Percentiles rank a stretch among this genome's conserved stretches.
Conservation (phyloP, 2,888 invertebrate genomes). For the Lepidocyrtoides sp. region DNA sequence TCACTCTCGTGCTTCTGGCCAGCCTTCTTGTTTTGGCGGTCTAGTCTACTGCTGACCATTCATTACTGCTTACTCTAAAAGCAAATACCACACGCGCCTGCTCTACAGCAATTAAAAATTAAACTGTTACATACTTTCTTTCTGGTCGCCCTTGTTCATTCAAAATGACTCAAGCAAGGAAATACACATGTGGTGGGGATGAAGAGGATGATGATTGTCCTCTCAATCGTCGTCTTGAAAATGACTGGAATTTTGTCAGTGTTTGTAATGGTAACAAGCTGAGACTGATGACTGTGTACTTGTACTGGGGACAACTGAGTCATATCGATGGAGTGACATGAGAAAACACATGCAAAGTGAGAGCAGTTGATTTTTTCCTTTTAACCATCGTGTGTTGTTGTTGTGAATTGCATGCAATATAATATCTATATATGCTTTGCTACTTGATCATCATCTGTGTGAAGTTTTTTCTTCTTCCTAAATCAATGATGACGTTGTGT, state of each 20-base stretch:
- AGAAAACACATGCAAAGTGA: constrained; percentile 12
- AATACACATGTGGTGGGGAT: background rate
- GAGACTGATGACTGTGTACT: background rate
- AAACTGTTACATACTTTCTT: too few species aligned
- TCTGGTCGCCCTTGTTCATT: too few species aligned
- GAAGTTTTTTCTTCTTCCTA: background rate
- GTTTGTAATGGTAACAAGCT: background rate
- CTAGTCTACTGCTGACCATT: too few species aligned
- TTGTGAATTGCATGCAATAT: too few species aligned
- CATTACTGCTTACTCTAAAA: too few species aligned
- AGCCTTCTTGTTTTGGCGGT: too few species aligned
- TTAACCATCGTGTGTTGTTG: background rate
- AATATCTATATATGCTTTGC: too few species aligned
- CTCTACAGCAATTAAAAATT: too few species aligned
- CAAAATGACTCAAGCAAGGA: background rate
- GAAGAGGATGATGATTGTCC: too few species aligned
- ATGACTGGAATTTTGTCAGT: too few species aligned
- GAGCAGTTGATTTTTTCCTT: background rate
- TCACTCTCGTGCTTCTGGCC: too few species aligned
- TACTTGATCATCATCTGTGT: constrained; percentile 3
- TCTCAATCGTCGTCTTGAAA: background rate
- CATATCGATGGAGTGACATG: constrained; percentile 16
- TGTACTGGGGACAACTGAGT: background rate
- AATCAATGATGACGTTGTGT: constrained; percentile 14
- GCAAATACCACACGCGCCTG: too few species aligned